phyloP scores from a whole-genome alignment of 2,113 vertebrate genomes.

The Benitochromis conjunctus region DNA sequence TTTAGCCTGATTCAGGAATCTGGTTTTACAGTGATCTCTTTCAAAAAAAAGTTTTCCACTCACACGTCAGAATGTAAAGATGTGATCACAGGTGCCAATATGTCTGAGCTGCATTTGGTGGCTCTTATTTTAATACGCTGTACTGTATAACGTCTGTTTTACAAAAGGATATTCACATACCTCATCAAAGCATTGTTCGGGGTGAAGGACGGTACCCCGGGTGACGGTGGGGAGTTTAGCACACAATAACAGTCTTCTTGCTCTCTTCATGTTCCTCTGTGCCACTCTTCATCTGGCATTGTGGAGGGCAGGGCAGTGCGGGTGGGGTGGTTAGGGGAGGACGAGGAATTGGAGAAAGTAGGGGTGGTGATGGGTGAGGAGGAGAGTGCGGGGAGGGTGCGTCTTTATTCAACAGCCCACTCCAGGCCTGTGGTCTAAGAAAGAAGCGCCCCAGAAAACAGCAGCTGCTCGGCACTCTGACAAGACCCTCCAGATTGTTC shows the following conservation, averaged over 20 bases:
- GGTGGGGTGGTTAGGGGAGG: not conserved
- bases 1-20: conserved; percentile 54
- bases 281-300: conserved; percentile 47
- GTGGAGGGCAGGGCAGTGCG: not conserved
- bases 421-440: conserved; percentile 63
- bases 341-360: conserved; percentile 21
- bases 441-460: conserved; percentile 62
- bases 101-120: conserved; percentile 19
- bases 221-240: not conserved
- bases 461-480: conserved; percentile 75
- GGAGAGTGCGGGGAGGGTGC: conserved; percentile 7
- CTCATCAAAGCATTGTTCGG: conserved; percentile 44
- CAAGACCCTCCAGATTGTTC: conserved; percentile 75
- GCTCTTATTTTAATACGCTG: conserved; percentile 13
- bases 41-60: not conserved
- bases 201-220: not conserved
- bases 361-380: not conserved
- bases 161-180: conserved; percentile 43
- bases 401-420: conserved; percentile 56
- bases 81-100: conserved; percentile 50
- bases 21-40: conserved; percentile 20
- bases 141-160: conserved; percentile 39
- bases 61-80: conserved; percentile 8
- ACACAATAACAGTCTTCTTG: conserved; percentile 6
- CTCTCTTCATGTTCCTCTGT: conserved; percentile 28